Base-by-base conservation (phyloP, 2,113 vertebrate species). In the Panthera uncia region DNA sequence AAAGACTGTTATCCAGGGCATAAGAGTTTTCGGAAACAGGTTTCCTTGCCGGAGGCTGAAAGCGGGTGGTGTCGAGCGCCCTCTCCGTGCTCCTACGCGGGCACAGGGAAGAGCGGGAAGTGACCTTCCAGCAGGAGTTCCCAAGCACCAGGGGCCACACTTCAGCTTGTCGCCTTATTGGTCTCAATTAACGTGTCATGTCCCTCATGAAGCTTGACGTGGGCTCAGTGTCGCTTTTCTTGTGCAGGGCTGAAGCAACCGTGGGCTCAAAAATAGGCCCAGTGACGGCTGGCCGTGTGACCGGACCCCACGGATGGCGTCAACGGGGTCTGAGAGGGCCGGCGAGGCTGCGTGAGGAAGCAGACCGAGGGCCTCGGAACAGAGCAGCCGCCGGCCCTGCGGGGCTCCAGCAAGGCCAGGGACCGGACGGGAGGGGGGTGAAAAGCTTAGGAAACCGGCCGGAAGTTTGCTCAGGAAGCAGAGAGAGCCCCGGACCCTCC, bases 61-160 rank as follows among this genome's bases (percentile, higher is more conserved):
- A 16, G 36, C 66, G 36, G 36, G 16, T 0, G 10, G 81, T 16
- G 10, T 3, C 2, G 36, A 61, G 36, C 33, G 6, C 3, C 23
- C 4, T 18, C 79, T 31, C 2, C 4, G 12, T 2, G 4, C 18
- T 68, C 31, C 5, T 0, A 1, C 4, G 12, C 13, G 5, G 1
- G 0, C 4, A 41, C 15, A 4, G n/a, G 33, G 19, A 52, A 18
- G 19, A 65, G 36, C 5, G 48, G 18, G 76, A 71, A 91, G 13
- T 0, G 12, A 66, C 48, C 80, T 36, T 68, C 48, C 18, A 61
- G 69, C 14, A 83, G 1, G 1, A 23, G 27, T 52, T 45, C 29
- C n/a, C 38, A 66, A 85, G 38, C 68, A 68, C 48, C 65, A 4
- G 27, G 55, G 69, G 16, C 94, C 48, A 12, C 29, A 78, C 11